Evolutionary conservation across 2,113 vertebrate genomes (phyloP).

Genomic region (Nipponia nippon): DNA sequence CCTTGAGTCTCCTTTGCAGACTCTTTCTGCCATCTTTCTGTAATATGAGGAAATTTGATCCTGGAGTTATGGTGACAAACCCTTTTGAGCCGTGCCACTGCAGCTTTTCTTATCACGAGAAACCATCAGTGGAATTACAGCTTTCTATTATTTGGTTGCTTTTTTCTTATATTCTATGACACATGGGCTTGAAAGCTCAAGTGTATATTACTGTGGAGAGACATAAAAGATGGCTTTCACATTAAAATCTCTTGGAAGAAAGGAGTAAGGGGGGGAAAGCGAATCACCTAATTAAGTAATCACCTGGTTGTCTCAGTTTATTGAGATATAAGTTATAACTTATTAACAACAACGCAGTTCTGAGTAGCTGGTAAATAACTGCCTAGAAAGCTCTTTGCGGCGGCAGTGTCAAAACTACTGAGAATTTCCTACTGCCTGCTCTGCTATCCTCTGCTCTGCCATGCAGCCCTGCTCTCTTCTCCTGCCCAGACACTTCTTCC

Average conservation of each 20-base stretch:
- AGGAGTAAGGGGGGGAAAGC: neutral
- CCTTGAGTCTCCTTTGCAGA: slow-evolving; percentile 57
- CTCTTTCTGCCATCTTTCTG: slow-evolving; percentile 66
- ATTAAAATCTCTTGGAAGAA: slow-evolving; percentile 22
- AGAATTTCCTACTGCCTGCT: neutral
- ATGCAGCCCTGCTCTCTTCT: neutral
- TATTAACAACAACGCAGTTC: neutral
- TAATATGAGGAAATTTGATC: slow-evolving; percentile 61
- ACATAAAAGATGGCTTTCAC: neutral
- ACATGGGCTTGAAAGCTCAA: slow-evolving; percentile 9
- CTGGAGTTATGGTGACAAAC: slow-evolving; percentile 60
- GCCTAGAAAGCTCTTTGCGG: neutral
- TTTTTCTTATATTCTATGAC: slow-evolving; percentile 11
- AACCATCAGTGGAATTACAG: slow-evolving; percentile 46
- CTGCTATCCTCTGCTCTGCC: neutral
- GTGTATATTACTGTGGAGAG: neutral
- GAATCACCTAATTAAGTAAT: slow-evolving; percentile 28
- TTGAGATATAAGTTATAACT: slow-evolving; percentile 30
- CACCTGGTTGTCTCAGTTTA: slow-evolving; percentile 19
- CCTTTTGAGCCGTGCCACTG: neutral
- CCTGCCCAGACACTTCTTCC: neutral
- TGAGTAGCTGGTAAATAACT: neutral
- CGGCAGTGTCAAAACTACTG: neutral
- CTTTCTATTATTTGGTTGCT: slow-evolving; percentile 43
- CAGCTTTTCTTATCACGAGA: slow-evolving; percentile 52